phyloP scores from a whole-genome alignment of 2,113 vertebrate species.

The Stercorarius parasiticus region DNA sequence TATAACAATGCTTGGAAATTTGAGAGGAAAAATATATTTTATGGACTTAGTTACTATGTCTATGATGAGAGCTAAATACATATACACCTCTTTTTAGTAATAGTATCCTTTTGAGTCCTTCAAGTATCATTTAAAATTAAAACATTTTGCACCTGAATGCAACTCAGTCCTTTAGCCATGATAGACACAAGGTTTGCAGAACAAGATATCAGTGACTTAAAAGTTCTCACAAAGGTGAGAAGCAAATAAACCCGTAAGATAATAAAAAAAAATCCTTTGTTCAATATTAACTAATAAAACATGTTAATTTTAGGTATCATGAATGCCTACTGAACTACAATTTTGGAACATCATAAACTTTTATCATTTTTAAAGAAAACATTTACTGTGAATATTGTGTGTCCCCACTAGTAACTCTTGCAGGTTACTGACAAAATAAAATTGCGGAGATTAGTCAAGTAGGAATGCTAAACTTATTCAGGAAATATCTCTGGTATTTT shows the following conservation, averaged over 20 bases:
- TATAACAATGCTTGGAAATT: neutral
- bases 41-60: neutral
- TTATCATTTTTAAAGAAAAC: neutral
- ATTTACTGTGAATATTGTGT: neutral
- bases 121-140: neutral
- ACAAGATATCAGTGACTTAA: neutral
- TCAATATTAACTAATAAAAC: neutral
- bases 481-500: neutral
- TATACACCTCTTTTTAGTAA: neutral
- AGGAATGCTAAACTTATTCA: neutral
- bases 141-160: neutral
- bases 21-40: neutral
- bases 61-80: neutral
- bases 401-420: neutral
- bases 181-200: neutral
- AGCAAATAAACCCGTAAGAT: neutral
- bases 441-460: neutral
- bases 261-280: neutral
- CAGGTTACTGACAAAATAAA: neutral
- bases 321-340: neutral
- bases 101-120: neutral
- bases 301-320: neutral
- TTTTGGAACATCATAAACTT: neutral
- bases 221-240: neutral
- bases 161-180: neutral